A percentile compares a stretch with the other conserved stretches of the same genome.
Conservation (phyloP, 1,140 invertebrate genomes). For the Acyrthosiphon pisum region DNA sequence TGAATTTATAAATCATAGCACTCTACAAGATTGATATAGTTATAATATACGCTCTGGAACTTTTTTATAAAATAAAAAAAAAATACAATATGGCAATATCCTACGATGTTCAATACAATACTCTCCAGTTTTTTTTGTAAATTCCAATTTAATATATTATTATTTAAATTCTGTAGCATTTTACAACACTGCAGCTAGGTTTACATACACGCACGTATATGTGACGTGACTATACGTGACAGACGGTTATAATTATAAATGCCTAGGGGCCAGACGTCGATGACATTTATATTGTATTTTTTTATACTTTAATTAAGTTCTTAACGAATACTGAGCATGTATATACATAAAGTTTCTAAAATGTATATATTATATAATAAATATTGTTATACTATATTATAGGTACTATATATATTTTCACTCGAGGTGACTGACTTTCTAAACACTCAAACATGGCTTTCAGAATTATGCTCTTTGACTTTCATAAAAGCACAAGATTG, state of each 20-base stretch:
- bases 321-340: neutral
- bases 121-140: neutral
- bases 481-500: too few relatives aligned
- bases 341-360: too few relatives aligned
- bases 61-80: neutral
- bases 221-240: neutral
- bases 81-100: neutral
- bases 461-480: too few relatives aligned
- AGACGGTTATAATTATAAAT: neutral
- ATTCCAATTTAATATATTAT: neutral
- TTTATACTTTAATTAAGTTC: neutral
- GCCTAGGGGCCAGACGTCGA: neutral
- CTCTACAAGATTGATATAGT: too few relatives aligned
- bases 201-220: neutral
- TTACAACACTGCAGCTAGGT: neutral
- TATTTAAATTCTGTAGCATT: neutral
- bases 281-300: neutral
- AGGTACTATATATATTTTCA: too few relatives aligned
- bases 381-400: too few relatives aligned
- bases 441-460: too few relatives aligned
- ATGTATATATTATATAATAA: too few relatives aligned
- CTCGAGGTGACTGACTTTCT: too few relatives aligned
- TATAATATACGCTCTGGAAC: too few relatives aligned
- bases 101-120: neutral
- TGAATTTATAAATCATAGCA: neutral